Evolutionary conservation across 2,113 vertebrate species (phyloP).

Genomic region (Neolamprologus longior): DNA sequence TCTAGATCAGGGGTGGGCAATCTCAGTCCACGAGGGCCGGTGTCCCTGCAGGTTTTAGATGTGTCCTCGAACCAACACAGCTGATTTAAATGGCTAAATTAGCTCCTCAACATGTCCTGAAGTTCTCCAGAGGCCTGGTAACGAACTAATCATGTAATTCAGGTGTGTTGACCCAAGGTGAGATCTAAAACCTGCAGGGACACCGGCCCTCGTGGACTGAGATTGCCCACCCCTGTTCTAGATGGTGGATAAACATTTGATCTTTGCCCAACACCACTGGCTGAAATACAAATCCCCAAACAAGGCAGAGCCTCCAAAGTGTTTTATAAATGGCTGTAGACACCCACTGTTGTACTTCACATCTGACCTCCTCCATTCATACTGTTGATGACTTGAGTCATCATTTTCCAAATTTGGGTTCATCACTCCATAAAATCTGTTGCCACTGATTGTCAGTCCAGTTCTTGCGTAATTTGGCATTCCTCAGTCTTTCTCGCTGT

Average conservation of each 20-base stretch:
- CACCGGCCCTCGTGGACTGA: rapidly evolving
- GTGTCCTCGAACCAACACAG: rapidly evolving
- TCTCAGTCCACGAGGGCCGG: no score
- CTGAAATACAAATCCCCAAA: not conserved
- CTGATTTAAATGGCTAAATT: no score
- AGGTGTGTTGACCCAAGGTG: no score
- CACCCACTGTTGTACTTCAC: not conserved
- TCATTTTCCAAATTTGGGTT: not conserved
- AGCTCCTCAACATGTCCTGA: rapidly evolving
- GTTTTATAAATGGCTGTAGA: not conserved
- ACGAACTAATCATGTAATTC: rapidly evolving
- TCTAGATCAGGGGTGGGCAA: not conserved
- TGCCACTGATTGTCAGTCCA: not conserved
- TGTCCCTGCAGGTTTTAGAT: no score
- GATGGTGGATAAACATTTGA: no score
- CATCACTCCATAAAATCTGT: not conserved
- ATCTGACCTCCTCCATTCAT: not conserved
- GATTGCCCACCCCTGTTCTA: no score
- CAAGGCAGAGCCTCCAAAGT: not conserved
- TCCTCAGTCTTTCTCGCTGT: not conserved
- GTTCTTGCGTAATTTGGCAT: not conserved
- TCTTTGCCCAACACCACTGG: not conserved
- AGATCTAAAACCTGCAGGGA: no score
- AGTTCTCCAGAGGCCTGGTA: no score
- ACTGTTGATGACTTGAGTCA: not conserved